Evolutionary conservation across 2,797 vertebrate genomes (phyloP).

Genomic region (Otus scops): DNA sequence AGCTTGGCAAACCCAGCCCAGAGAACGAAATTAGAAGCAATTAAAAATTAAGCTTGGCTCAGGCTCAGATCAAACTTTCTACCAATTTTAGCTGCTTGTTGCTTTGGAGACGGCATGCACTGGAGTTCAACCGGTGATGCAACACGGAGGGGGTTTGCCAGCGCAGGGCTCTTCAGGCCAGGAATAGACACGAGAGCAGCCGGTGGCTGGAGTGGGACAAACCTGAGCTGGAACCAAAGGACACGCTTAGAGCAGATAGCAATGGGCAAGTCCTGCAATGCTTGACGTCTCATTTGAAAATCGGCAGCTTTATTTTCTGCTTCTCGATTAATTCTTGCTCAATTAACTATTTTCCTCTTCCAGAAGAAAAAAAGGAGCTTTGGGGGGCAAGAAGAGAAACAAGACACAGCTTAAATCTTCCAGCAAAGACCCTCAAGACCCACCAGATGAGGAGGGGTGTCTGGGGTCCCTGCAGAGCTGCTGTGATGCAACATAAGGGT

Average conservation of each 20-base stretch:
- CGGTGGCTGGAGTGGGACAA: rapidly evolving
- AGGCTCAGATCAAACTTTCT: slow-evolving; percentile 42
- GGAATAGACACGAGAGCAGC: neutral
- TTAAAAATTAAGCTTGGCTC: slow-evolving; percentile 65
- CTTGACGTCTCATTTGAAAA: neutral
- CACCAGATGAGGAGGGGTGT: neutral
- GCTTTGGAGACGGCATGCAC: neutral
- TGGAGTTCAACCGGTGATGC: neutral
- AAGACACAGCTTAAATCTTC: neutral
- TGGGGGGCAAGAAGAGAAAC: neutral
- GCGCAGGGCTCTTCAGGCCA: neutral
- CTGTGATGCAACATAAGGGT: rapidly evolving
- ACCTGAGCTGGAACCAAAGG: neutral
- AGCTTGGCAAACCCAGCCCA: neutral
- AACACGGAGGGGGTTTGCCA: neutral
- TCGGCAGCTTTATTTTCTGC: neutral
- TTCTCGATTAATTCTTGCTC: neutral
- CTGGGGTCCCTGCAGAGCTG: rapidly evolving
- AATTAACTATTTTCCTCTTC: neutral
- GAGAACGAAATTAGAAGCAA: slow-evolving; percentile 41
- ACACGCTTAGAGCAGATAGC: neutral
- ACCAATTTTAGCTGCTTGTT: slow-evolving; percentile 50
- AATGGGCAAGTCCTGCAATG: neutral
- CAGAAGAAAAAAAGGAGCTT: neutral
- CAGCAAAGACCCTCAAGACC: neutral